These are phyloP conservation scores for Andrena camellia DNA, from an alignment of 2,888 invertebrate species.

Conservation along the genomic window DNA sequence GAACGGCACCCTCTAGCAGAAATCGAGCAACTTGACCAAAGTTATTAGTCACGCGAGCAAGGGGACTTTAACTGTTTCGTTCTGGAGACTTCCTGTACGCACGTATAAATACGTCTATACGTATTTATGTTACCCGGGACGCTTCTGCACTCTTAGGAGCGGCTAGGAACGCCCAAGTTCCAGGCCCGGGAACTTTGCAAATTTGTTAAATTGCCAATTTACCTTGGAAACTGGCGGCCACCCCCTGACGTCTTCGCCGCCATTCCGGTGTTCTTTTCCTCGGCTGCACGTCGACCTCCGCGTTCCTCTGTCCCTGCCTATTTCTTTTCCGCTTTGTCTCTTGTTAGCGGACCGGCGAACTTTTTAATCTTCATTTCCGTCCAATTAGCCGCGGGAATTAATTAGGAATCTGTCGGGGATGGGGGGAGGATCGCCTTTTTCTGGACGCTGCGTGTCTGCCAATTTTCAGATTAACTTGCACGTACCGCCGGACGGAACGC, in stretches of 20 bases:
- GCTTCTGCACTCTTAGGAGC: slow-evolving; percentile 55
- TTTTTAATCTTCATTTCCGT: slow-evolving; percentile 83
- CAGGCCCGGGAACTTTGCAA: slow-evolving; percentile 79
- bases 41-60: slow-evolving; percentile 6
- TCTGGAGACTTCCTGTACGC: slow-evolving; percentile 3
- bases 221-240: slow-evolving; percentile 81
- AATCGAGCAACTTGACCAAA: slow-evolving; percentile 5
- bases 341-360: slow-evolving; percentile 77
- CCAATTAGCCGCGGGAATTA: slow-evolving; percentile 81
- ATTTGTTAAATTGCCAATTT: slow-evolving; percentile 85
- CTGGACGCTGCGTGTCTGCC: background rate
- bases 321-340: slow-evolving; percentile 73
- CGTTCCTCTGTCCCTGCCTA: slow-evolving; percentile 56
- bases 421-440: background rate
- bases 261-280: slow-evolving; percentile 44
- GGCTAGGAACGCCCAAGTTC: slow-evolving; percentile 76
- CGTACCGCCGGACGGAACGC: background rate
- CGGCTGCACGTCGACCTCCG: slow-evolving; percentile 44
- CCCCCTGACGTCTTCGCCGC: slow-evolving; percentile 66
- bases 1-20: background rate
- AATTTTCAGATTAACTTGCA: slow-evolving; percentile 24
- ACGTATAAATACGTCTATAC: slow-evolving; percentile 39
- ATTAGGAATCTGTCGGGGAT: slow-evolving; percentile 75
- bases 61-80: slow-evolving; percentile 28
- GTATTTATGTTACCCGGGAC: slow-evolving; percentile 50